phyloP scores from a whole-genome alignment of 92 coral and sea anemone species.

The Phenganax marumi region DNA sequence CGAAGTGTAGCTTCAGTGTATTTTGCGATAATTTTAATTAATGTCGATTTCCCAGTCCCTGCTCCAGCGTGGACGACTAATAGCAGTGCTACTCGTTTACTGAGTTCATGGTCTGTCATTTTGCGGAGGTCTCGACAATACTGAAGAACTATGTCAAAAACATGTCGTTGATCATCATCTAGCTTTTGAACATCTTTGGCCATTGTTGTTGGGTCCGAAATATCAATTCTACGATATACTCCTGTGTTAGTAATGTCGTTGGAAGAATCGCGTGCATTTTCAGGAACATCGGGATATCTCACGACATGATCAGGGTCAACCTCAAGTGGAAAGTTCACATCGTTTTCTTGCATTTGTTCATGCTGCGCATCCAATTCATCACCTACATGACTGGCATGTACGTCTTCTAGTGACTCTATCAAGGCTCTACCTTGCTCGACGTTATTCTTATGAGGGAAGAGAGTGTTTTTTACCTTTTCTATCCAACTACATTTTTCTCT shows the following conservation, averaged over 20 bases:
- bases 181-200: constrained; percentile 24
- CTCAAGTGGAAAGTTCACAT: background rate
- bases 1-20: constrained; percentile 39
- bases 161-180: constrained; percentile 30
- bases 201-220: constrained; percentile 33
- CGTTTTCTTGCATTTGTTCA: constrained; percentile 21
- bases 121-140: constrained; percentile 28
- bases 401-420: constrained; percentile 21
- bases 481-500: constrained; percentile 13
- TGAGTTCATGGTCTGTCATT: constrained; percentile 21
- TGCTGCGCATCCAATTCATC: constrained; percentile 7
- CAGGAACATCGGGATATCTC: constrained; percentile 14
- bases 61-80: constrained; percentile 30
- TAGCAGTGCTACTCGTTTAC: constrained; percentile 26
- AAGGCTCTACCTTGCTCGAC: constrained; percentile 28
- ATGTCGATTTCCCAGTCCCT: constrained; percentile 29
- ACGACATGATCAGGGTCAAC: constrained; percentile 9
- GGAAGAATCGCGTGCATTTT: background rate
- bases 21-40: constrained; percentile 32
- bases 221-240: constrained; percentile 28
- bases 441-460: constrained; percentile 34
- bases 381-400: constrained; percentile 27
- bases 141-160: constrained; percentile 25
- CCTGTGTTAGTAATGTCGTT: background rate
- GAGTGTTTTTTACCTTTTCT: constrained; percentile 28